phyloP scores from a whole-genome alignment of 1,140 invertebrate species.

The Drosophila novamexicana region DNA sequence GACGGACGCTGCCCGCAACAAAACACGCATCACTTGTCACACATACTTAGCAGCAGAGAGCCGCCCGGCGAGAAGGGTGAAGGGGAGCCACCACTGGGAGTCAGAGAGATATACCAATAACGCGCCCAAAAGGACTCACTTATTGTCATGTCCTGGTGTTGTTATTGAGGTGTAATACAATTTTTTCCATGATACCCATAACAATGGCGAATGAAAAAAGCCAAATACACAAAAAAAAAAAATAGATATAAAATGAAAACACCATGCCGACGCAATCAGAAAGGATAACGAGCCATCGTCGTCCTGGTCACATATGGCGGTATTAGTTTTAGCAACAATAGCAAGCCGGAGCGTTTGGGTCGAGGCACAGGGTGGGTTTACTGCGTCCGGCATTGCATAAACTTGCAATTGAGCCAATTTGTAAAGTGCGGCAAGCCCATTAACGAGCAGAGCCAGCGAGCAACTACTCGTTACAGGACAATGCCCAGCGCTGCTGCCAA shows the following conservation, averaged over 20 bases:
- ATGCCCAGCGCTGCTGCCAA: slow-evolving; percentile 37
- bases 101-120: slow-evolving; percentile 25
- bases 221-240: slow-evolving; percentile 3
- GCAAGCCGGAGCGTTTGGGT: background rate
- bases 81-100: background rate
- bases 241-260: slow-evolving; percentile 39
- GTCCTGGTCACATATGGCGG: slow-evolving; percentile 73
- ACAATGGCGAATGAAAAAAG: slow-evolving; percentile 51
- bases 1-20: slow-evolving; percentile 72
- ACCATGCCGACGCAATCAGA: slow-evolving; percentile 61
- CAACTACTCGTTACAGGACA: slow-evolving; percentile 45
- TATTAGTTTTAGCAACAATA: slow-evolving; percentile 69
- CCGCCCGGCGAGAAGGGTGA: background rate
- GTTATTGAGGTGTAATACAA: slow-evolving; percentile 84
- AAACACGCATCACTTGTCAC: slow-evolving; percentile 84
- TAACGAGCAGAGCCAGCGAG: slow-evolving; percentile 50
- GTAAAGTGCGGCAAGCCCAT: slow-evolving; percentile 81
- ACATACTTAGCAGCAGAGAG: slow-evolving; percentile 62
- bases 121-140: slow-evolving; percentile 50
- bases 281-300: slow-evolving; percentile 71
- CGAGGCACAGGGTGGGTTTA: background rate
- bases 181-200: slow-evolving; percentile 81
- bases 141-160: slow-evolving; percentile 81
- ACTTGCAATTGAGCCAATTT: slow-evolving; percentile 83
- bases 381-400: slow-evolving; percentile 62